Evolutionary conservation across 1,140 invertebrate species (phyloP).

Genomic region (Paraescarpia echinospica): DNA sequence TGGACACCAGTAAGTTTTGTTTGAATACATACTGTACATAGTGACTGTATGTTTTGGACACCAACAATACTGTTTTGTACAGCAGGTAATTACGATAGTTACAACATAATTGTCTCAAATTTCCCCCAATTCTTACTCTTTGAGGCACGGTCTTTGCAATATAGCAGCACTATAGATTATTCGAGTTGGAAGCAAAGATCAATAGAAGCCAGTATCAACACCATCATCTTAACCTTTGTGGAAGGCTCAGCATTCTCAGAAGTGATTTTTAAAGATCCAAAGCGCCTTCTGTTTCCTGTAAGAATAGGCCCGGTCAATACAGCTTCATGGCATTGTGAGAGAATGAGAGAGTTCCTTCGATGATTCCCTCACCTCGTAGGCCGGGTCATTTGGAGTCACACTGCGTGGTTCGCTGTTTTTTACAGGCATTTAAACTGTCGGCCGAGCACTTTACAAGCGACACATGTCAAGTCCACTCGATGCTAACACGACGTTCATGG

Average conservation of each 20-base stretch:
- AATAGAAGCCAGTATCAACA: neutral
- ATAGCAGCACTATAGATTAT: neutral
- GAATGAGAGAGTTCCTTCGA: neutral
- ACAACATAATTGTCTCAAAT: neutral
- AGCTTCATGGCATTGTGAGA: too few relatives aligned
- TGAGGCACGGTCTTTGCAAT: neutral
- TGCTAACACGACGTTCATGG: neutral
- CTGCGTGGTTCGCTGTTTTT: neutral
- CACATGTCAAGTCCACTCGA: neutral
- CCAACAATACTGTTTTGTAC: too few relatives aligned
- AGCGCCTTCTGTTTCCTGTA: neutral
- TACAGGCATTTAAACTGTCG: neutral
- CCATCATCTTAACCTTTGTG: neutral
- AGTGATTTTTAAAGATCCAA: neutral
- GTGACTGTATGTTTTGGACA: too few relatives aligned
- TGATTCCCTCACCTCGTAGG: neutral
- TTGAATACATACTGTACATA: too few relatives aligned
- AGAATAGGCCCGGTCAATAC: neutral
- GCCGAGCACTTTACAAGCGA: neutral
- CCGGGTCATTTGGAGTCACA: neutral
- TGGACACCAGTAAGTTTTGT: too few relatives aligned
- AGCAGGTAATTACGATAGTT: too few relatives aligned
- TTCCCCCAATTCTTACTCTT: neutral
- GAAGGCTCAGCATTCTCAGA: neutral
- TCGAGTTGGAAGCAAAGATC: neutral